Evolutionary conservation across 2,797 vertebrate species (phyloP).

Genomic region (Hemitrygon akajei): DNA sequence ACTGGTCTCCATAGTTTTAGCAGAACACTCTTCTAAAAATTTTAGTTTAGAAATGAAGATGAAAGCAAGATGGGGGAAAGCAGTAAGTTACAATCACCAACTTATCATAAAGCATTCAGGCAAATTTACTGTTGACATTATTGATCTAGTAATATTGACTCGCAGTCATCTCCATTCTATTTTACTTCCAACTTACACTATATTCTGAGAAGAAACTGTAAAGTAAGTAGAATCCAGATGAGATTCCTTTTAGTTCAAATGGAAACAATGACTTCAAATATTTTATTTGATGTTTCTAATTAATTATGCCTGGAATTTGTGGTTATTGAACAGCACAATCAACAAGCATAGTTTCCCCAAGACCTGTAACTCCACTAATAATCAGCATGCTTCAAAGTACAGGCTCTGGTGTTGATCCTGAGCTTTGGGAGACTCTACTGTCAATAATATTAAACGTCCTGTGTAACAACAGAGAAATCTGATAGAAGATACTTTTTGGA

Average conservation of each 20-base stretch:
- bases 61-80: background rate
- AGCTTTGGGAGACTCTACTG: background rate
- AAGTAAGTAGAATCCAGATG: background rate
- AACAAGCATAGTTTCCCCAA: background rate
- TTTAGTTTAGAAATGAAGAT: background rate
- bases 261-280: background rate
- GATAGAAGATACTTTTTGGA: background rate
- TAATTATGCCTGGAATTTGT: background rate
- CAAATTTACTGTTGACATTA: background rate
- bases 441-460: background rate
- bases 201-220: background rate
- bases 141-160: background rate
- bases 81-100: background rate
- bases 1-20: background rate
- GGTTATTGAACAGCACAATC: background rate
- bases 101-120: background rate
- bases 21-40: background rate
- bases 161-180: background rate
- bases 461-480: background rate
- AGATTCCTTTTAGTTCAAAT: background rate
- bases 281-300: background rate
- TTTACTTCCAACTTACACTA: background rate
- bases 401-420: background rate
- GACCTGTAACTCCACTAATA: background rate
- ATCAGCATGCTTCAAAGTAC: background rate